Evolutionary conservation across 1,140 invertebrate species (phyloP).

Genomic region (Drosophila arizonae): DNA sequence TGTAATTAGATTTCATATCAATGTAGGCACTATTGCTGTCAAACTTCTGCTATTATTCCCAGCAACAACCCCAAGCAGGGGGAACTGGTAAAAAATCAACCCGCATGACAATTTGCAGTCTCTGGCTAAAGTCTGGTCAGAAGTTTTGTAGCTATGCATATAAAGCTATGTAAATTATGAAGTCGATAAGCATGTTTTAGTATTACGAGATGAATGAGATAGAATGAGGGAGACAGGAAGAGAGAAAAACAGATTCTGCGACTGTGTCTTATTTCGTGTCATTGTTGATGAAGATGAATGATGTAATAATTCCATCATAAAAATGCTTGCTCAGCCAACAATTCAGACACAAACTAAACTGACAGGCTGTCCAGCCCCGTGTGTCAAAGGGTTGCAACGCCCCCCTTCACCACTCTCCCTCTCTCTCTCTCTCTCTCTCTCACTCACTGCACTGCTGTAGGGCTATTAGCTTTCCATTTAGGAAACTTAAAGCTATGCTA

Average conservation of each 20-base stretch:
- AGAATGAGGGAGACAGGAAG: not conserved
- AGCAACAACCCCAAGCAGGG: slow-evolving; percentile 43
- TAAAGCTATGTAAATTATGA: slow-evolving; percentile 44
- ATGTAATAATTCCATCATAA: slow-evolving; percentile 81
- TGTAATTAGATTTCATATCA: slow-evolving; percentile 71
- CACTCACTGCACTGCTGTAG: not conserved
- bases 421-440: not conserved
- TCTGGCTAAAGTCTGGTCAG: slow-evolving; percentile 25
- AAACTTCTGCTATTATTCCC: slow-evolving; percentile 28
- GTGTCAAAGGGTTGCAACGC: slow-evolving; percentile 58
- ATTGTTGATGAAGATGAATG: slow-evolving; percentile 78
- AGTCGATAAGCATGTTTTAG: slow-evolving; percentile 64
- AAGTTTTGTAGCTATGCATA: slow-evolving; percentile 14
- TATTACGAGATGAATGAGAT: slow-evolving; percentile 2
- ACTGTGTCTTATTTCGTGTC: slow-evolving; percentile 40
- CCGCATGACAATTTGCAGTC: slow-evolving; percentile 58
- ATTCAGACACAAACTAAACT: slow-evolving; percentile 43
- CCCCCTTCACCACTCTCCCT: not conserved
- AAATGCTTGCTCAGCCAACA: slow-evolving; percentile 55
- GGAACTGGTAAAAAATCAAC: slow-evolving; percentile 2
- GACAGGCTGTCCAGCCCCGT: slow-evolving; percentile 42
- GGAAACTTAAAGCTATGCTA: slow-evolving; percentile 57
- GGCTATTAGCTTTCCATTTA: slow-evolving; percentile 7
- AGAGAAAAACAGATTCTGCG: slow-evolving; percentile 1
- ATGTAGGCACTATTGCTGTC: slow-evolving; percentile 34